These are phyloP conservation scores for Tyto alba DNA, from an alignment of 2,113 vertebrate genomes.

Conservation along the genomic window DNA sequence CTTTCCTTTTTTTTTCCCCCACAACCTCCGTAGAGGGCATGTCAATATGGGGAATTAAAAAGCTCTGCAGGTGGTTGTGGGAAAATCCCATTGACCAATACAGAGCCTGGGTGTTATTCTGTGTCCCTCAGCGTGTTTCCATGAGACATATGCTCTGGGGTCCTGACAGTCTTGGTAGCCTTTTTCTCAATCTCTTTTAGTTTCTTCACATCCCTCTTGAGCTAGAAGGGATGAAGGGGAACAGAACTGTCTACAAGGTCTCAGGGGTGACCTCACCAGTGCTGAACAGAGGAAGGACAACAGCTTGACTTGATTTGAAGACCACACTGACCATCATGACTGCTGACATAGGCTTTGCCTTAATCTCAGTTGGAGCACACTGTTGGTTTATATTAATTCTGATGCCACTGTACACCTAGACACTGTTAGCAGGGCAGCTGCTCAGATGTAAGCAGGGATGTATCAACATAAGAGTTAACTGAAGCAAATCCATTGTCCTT, in stretches of 20 bases:
- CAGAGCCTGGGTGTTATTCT: neutral
- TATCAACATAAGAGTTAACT: neutral
- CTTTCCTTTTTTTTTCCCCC: rapidly evolving
- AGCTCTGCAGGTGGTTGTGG: neutral
- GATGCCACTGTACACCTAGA: neutral
- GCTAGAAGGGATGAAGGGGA: neutral
- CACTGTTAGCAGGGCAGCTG: neutral
- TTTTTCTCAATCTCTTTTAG: neutral
- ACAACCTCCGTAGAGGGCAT: neutral
- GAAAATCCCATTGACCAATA: neutral
- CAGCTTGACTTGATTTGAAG: neutral
- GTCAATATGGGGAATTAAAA: neutral
- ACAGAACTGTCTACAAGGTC: neutral
- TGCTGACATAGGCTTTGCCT: neutral
- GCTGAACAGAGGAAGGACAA: neutral
- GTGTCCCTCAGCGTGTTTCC: neutral
- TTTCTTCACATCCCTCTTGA: neutral
- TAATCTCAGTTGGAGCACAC: neutral
- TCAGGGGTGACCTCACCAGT: neutral
- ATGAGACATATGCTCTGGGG: rapidly evolving
- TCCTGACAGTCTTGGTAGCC: neutral
- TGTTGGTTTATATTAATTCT: neutral
- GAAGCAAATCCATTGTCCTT: neutral
- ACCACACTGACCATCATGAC: neutral
- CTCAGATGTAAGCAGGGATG: neutral